These are phyloP conservation scores for Zaprionus taronus DNA, from an alignment of 1,140 invertebrate species.

Conservation along the genomic window DNA sequence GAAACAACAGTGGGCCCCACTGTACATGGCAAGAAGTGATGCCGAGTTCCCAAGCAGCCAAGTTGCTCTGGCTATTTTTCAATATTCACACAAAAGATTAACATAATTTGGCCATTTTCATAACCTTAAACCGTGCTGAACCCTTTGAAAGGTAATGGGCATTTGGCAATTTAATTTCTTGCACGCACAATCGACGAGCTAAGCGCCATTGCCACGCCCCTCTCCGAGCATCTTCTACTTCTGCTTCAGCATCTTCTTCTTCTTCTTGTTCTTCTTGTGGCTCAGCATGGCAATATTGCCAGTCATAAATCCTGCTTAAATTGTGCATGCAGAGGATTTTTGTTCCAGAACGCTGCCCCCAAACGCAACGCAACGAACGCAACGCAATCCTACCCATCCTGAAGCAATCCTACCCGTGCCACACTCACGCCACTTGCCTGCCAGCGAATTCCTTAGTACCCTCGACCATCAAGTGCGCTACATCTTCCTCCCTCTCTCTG, in stretches of 20 bases:
- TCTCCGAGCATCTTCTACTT: not conserved
- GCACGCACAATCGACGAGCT: conserved; percentile 77
- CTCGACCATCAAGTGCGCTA: conserved; percentile 23
- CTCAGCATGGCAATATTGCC: conserved; percentile 68
- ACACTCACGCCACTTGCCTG: conserved; percentile 51
- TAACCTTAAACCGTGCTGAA: conserved; percentile 68
- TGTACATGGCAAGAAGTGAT: conserved; percentile 9
- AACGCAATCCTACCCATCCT: not conserved
- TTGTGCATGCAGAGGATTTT: conserved; percentile 83
- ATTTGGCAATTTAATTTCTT: conserved; percentile 82
- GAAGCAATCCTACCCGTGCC: not conserved
- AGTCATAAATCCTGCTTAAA: conserved; percentile 83
- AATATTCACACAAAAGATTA: conserved; percentile 69
- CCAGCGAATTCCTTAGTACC: conserved; percentile 53
- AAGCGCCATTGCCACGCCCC: conserved; percentile 46
- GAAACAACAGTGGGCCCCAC: conserved; percentile 5
- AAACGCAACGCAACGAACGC: conserved; percentile 21
- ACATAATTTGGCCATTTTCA: conserved; percentile 77
- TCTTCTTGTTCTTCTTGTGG: conserved; percentile 49
- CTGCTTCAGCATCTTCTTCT: conserved; percentile 47
- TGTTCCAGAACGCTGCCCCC: conserved; percentile 73
- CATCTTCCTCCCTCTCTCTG: not conserved
- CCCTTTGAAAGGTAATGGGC: conserved; percentile 73
- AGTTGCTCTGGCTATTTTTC: conserved; percentile 45
- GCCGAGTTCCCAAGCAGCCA: conserved; percentile 27